These are phyloP conservation scores for Dreissena rostriformis DNA, from an alignment of 1,140 invertebrate genomes.

Conservation along the genomic window DNA sequence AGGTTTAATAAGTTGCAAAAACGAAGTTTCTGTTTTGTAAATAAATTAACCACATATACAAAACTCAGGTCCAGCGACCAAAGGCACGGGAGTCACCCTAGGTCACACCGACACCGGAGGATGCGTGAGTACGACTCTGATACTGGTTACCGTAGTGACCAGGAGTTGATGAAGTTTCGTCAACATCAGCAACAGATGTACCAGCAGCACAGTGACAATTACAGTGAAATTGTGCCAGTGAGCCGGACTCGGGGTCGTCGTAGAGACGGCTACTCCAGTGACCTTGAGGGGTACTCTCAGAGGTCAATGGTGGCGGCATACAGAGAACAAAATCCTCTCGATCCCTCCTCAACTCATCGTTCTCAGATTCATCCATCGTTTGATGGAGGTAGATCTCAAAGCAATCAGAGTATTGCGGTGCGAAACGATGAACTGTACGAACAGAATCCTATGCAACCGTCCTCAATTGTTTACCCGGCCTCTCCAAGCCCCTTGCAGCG, in stretches of 20 bases:
- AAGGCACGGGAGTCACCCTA: conserved; percentile 42
- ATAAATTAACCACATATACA: neutral
- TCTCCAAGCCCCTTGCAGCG: conserved; percentile 70
- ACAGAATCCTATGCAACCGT: conserved; percentile 28
- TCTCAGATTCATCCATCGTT: neutral
- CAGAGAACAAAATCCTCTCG: conserved; percentile 30
- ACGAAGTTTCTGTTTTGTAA: neutral
- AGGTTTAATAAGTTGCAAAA: neutral
- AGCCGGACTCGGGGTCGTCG: conserved; percentile 43
- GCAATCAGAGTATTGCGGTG: conserved; percentile 49
- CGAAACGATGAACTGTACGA: conserved; percentile 68
- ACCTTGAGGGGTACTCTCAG: conserved; percentile 72
- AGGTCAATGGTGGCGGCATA: conserved; percentile 57
- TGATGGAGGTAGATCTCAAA: conserved; percentile 19
- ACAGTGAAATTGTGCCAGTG: conserved; percentile 58
- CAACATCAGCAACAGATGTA: conserved; percentile 60
- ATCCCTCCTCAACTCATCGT: neutral
- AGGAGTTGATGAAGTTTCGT: conserved; percentile 63
- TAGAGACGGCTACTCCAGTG: conserved; percentile 75
- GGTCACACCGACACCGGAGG: conserved; percentile 58
- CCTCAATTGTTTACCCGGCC: conserved; percentile 46
- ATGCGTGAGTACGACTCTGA: conserved; percentile 78
- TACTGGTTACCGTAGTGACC: conserved; percentile 78
- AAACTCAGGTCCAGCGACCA: conserved; percentile 1
- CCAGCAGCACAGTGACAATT: conserved; percentile 46